Conservation (phyloP, 2,888 invertebrate species). For the Lymantria monacha region DNA sequence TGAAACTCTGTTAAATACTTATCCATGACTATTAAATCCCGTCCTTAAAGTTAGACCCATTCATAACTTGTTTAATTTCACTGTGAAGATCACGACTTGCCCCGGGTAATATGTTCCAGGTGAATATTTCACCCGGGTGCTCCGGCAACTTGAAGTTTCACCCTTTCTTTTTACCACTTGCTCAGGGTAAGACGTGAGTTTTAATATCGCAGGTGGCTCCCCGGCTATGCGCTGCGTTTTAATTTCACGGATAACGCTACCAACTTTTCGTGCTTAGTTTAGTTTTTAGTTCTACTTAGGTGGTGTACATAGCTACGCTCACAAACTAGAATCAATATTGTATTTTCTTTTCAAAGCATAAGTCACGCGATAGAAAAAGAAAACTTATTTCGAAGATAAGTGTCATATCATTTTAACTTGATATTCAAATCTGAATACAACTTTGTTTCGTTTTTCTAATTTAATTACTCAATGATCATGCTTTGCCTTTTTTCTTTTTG, state of each 20-base stretch:
- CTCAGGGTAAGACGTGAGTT: conserved; percentile 48
- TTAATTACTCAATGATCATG: too few species aligned
- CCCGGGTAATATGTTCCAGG: conserved; percentile 47
- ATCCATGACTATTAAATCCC: conserved; percentile 51
- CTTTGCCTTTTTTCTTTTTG: too few species aligned
- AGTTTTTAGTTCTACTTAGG: background rate
- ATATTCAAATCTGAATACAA: too few species aligned
- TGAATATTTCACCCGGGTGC: conserved; percentile 52
- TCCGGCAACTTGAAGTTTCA: conserved; percentile 27
- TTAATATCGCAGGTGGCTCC: conserved; percentile 46
- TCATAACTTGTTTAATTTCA: conserved; percentile 65
- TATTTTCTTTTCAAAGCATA: too few species aligned
- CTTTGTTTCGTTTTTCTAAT: too few species aligned
- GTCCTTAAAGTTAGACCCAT: conserved; percentile 46
- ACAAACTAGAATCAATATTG: too few species aligned
- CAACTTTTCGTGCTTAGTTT: conserved; percentile 29
- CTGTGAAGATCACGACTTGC: conserved; percentile 45
- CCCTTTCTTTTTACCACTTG: conserved; percentile 52
- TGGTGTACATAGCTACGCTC: too few species aligned
- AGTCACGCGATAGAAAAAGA: too few species aligned
- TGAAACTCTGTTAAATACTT: conserved; percentile 45
- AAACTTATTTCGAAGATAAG: too few species aligned
- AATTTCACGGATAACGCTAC: conserved; percentile 24
- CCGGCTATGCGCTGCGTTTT: conserved; percentile 15
- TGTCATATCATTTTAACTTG: too few species aligned